Percentiles rank a stretch among this genome's conserved stretches.
Evolutionary conservation across 2,797 vertebrate genomes (phyloP).

Genomic region (Coendou prehensilis): DNA sequence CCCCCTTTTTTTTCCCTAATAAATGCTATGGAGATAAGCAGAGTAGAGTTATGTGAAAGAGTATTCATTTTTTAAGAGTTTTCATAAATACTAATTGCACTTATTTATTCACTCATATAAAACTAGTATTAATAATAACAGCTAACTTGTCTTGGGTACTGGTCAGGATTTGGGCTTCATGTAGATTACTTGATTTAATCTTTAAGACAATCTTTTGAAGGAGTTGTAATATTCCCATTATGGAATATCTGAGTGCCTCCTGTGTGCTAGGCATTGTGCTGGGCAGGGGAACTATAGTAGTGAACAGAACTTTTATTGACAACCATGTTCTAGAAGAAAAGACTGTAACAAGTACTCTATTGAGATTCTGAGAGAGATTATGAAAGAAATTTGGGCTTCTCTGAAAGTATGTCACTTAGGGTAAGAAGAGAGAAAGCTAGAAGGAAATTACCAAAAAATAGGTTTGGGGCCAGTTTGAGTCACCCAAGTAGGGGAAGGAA

Average conservation of each 20-base stretch:
- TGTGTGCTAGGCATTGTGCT: not conserved
- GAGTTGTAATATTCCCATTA: not conserved
- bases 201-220: not conserved
- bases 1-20: not conserved
- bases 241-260: not conserved
- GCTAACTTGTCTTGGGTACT: not conserved
- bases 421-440: not conserved
- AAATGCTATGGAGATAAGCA: not conserved
- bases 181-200: conserved; percentile 5
- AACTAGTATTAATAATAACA: not conserved
- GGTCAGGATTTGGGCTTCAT: not conserved
- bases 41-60: not conserved
- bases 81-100: conserved; percentile 1
- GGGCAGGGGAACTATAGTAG: not conserved
- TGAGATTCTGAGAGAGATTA: not conserved
- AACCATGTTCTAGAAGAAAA: not conserved
- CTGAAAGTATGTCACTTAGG: not conserved
- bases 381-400: not conserved
- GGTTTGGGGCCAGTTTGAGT: not conserved
- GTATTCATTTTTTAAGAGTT: conserved; percentile 24
- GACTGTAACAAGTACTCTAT: not conserved
- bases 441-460: not conserved
- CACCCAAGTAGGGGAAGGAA: not conserved
- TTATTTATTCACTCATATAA: not conserved
- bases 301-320: not conserved